A percentile compares a stretch with the other conserved stretches of the same genome.
phyloP scores from a whole-genome alignment of 2,113 vertebrate species.

The Euleptes europaea region DNA sequence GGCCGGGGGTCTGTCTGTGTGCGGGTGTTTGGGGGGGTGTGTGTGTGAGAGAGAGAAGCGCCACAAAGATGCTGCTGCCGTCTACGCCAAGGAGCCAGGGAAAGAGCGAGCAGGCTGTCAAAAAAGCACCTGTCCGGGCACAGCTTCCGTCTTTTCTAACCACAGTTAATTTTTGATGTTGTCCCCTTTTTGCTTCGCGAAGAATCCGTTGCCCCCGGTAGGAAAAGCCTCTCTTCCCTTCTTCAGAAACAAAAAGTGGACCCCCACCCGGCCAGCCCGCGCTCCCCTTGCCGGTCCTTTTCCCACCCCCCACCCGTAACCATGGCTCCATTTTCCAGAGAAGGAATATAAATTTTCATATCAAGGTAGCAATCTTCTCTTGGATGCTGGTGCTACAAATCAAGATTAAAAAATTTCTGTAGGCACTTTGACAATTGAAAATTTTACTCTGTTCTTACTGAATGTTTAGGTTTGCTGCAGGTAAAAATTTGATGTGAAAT shows the following conservation, averaged over 20 bases:
- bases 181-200: background rate
- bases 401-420: background rate
- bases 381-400: slow-evolving; percentile 47
- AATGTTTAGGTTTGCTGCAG: background rate
- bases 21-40: background rate
- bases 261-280: too few species aligned
- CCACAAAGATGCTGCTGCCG: background rate
- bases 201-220: too few species aligned
- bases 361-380: slow-evolving; percentile 26
- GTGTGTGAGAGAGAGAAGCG: slow-evolving; percentile 30
- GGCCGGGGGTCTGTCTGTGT: background rate
- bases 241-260: background rate
- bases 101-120: background rate
- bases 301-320: background rate
- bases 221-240: background rate
- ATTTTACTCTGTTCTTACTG: rapidly evolving
- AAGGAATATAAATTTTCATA: slow-evolving; percentile 5
- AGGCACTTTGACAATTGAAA: slow-evolving; percentile 1
- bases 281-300: slow-evolving; percentile 16
- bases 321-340: slow-evolving; percentile 16
- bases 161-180: background rate
- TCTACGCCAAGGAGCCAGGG: background rate
- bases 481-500: background rate
- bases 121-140: rapidly evolving
- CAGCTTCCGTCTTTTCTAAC: background rate